phyloP scores from a whole-genome alignment of 2,797 vertebrate genomes.

The Mormyrus proboscirostris region DNA sequence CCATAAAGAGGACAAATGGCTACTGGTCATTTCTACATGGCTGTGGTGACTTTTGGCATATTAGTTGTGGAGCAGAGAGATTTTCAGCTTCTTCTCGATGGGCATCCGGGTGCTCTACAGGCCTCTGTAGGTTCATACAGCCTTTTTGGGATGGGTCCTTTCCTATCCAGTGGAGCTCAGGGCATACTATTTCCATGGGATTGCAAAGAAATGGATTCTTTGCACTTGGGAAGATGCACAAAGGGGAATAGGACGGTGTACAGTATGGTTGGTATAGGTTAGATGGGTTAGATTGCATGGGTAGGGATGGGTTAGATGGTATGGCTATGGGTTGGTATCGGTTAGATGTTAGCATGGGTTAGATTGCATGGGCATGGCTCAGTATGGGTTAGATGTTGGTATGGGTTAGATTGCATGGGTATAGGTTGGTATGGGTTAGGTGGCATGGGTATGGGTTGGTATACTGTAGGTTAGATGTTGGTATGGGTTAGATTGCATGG shows the following conservation, averaged over 20 bases:
- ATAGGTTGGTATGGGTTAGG: background rate
- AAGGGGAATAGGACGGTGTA: background rate
- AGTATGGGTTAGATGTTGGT: too few species aligned
- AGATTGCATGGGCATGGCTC: background rate
- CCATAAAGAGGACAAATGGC: background rate
- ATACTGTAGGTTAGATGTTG: too few species aligned
- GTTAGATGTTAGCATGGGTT: background rate
- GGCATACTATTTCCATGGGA: conserved; percentile 1
- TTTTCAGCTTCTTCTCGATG: background rate
- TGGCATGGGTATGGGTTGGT: background rate
- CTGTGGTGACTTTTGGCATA: background rate
- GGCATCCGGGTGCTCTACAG: background rate
- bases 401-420: too few species aligned
- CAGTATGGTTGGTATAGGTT: background rate
- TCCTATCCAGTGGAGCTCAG: background rate
- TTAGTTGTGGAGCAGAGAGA: background rate
- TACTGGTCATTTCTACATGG: background rate
- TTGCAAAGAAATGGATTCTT: background rate
- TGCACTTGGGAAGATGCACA: background rate
- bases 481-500: too few species aligned
- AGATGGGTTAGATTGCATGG: background rate
- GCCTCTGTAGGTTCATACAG: background rate
- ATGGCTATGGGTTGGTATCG: too few species aligned
- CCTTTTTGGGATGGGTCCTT: background rate
- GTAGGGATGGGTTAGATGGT: background rate